These are phyloP conservation scores for Cheilosia grossa DNA, from an alignment of 2,888 invertebrate genomes.

Conservation along the genomic window DNA sequence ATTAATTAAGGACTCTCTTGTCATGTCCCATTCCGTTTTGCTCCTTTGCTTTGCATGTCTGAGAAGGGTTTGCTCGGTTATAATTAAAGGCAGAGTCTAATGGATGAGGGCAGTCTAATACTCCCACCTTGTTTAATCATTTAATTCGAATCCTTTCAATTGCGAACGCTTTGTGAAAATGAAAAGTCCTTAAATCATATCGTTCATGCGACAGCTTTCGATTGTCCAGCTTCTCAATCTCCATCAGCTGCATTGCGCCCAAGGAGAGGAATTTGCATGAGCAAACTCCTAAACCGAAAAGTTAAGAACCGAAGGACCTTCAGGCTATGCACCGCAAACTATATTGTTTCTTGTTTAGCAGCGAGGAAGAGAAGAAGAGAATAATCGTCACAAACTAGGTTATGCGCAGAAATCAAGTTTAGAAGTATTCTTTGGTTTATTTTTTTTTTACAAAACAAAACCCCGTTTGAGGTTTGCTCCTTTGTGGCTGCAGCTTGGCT, in stretches of 20 bases:
- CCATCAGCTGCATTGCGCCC: neutral
- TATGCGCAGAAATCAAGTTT: slow-evolving; percentile 16
- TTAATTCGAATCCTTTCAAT: slow-evolving; percentile 39
- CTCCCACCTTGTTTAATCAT: slow-evolving; percentile 20
- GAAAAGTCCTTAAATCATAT: neutral
- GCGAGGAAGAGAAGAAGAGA: neutral
- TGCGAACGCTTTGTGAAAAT: neutral
- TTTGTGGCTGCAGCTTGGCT: slow-evolving; percentile 5
- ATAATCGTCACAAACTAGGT: slow-evolving; percentile 16
- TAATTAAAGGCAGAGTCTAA: neutral
- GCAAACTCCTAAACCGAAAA: neutral
- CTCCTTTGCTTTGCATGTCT: slow-evolving; percentile 17
- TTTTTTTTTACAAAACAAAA: neutral
- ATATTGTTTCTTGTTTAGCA: slow-evolving; percentile 10
- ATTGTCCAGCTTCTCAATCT: neutral
- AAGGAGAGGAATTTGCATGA: slow-evolving; percentile 10
- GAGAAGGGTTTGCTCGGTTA: neutral
- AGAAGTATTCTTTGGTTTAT: neutral
- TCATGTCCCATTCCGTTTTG: slow-evolving; percentile 9
- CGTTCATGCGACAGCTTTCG: neutral
- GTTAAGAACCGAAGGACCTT: neutral
- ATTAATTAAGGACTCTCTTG: slow-evolving; percentile 63
- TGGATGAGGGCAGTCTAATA: neutral
- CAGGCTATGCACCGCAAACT: neutral
- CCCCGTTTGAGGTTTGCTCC: slow-evolving; percentile 13